Evolutionary conservation across 2,888 invertebrate species (phyloP), one percentile per base, ranked within the genome.

Genomic region (Campaea margaritaria): DNA sequence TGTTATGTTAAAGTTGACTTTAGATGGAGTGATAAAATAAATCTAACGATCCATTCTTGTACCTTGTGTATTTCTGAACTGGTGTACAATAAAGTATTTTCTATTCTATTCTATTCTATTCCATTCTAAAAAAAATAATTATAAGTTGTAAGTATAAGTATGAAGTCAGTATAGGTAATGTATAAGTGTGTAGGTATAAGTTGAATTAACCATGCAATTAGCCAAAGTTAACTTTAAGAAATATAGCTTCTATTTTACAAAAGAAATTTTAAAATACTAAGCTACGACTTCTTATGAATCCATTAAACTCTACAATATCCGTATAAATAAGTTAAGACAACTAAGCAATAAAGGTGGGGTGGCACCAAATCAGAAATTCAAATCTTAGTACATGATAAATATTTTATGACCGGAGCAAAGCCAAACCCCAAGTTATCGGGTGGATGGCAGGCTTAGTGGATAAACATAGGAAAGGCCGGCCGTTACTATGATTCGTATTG

Each of bases 401-500:
- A 66, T 68, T 64, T 63, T 59, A 65, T 62, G 47, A 34, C 34
- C 14, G 15, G 21, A 58, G 51, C 53, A 43, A 47, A 16, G 47
- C 34, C 56, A 31, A 60, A 21, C 11, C 12, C 15, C 9, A 49
- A 58, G 52, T 55, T 51, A 31, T 64, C 54, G 55, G 21, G 42
- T 42, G 12, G 12, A 58, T 62, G 50, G 60, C 57, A 57, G 64
- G 64, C 57, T 63, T 58, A 64, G 60, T 28, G 53, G 59, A 38
- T 62, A 58, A 63, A 67, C 67, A 64, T 43, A 31, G 58, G 62
- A 67, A 62, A 63, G 67, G 65, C 59, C 51, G 64, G 44, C 49
- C 66, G 41, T 48, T 53, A 46, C 43, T 34, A 44, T 28, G 56
- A 58, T 56, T 58, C 60, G 48, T 57, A 63, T 68, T 62, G 47